Base-by-base conservation (phyloP, 1,140 invertebrate species). In the Holcopasites calliopsidis region DNA sequence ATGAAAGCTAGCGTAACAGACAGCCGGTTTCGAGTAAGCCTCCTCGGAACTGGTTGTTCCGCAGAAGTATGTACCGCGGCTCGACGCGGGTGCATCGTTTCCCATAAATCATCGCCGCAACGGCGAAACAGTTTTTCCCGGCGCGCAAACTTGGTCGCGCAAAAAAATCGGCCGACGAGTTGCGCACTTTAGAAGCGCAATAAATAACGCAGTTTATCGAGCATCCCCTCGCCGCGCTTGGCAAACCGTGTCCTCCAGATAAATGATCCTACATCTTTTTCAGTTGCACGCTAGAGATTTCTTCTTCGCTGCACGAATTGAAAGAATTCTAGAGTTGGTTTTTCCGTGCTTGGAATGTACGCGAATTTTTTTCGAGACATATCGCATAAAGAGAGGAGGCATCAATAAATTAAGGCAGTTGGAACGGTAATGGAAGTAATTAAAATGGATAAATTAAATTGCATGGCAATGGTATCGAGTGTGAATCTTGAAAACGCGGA, bases 181-280 rank as follows among this genome's bases (percentile, higher is more conserved):
- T 54, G 60, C 70, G 26, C n/a, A n/a, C 49, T 65, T 73, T 65
- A 73, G 28, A 35, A 73, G 60, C 0, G 60, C 49, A 65, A 73
- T 73, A 73, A 73, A 73, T 73, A 73, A 73, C 60, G 35, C 38
- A 31, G 70, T 73, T 73, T 73, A 73, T 73, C 70, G 70, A 73
- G 70, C 70, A 54, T 73, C 70, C 70, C 60, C 49, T 65, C 28
- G 49, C 47, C 38, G 60, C 60, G 60, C 38, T 44, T n/a, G 47
- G 28, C 49, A 64, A 64, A 73, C 60, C 70, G 58, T 73, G 70
- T 72, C 70, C 58, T 72, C 35, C 38, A 16, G 61, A 73, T 73
- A 73, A 73, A 73, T 73, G 60, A 64, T 54, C 21, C 13, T 23
- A 73, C 70, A 38, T 73, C 60, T 44, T 10, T n/a, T n/a, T n/a